These are phyloP conservation scores for Thomomys bottae DNA, from an alignment of 2,113 vertebrate genomes.

Conservation along the genomic window DNA sequence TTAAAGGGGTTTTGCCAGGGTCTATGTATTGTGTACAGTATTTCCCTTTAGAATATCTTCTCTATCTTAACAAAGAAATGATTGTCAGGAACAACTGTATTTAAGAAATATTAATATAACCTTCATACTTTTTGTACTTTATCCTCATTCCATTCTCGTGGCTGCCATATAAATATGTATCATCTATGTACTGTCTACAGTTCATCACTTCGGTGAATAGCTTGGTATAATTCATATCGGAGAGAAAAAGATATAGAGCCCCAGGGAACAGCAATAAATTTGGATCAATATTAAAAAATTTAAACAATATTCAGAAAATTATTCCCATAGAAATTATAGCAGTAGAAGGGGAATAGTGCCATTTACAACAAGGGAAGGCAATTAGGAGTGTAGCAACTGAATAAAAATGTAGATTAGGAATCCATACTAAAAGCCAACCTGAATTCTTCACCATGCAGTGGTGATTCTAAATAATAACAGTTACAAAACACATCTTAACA, in stretches of 20 bases:
- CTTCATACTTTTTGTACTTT: background rate
- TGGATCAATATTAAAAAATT: background rate
- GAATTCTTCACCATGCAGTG: background rate
- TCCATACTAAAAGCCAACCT: too few species aligned
- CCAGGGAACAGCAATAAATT: background rate
- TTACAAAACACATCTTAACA: background rate
- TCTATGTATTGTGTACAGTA: background rate
- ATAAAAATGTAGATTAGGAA: background rate
- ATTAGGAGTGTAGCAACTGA: too few species aligned
- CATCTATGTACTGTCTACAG: background rate
- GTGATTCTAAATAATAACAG: background rate
- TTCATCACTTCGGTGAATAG: background rate
- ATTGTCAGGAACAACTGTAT: background rate
- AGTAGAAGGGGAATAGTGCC: too few species aligned
- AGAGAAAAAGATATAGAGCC: background rate
- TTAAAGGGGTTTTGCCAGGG: background rate
- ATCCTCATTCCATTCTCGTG: background rate
- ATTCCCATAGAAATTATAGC: too few species aligned
- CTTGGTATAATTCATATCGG: background rate
- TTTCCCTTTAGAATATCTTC: background rate
- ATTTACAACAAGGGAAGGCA: background rate
- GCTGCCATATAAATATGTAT: background rate
- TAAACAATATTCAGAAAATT: background rate
- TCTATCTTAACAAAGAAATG: background rate
- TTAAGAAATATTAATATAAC: background rate